phyloP scores from a whole-genome alignment of 2,888 invertebrate genomes.

The Mythimna albipuncta region DNA sequence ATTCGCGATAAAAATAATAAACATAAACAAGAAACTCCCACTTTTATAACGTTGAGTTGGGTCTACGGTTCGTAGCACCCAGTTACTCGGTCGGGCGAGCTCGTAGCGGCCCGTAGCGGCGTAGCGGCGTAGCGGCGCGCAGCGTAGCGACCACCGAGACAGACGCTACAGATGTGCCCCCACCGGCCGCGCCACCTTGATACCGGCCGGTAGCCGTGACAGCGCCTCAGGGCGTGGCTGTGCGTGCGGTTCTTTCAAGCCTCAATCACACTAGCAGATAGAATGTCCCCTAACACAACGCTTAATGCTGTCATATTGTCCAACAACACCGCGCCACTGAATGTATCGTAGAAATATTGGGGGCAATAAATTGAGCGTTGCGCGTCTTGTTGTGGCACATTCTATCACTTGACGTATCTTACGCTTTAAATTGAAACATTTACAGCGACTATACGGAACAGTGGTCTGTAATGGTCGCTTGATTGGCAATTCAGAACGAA shows the following conservation, averaged over 20 bases:
- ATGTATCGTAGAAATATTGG: too few species aligned
- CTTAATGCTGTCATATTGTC: too few species aligned
- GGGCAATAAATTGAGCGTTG: too few species aligned
- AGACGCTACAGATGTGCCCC: conserved; percentile 55
- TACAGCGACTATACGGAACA: background rate
- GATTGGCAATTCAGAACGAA: background rate
- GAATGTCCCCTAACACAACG: too few species aligned
- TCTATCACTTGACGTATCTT: too few species aligned
- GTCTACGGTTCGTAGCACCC: conserved; percentile 64
- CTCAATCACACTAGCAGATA: too few species aligned
- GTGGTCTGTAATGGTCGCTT: background rate
- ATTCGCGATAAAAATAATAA: conserved; percentile 59
- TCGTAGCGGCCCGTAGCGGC: conserved; percentile 62
- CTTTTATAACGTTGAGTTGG: conserved; percentile 36
- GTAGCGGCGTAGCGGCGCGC: conserved; percentile 36
- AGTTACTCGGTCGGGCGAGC: conserved; percentile 63
- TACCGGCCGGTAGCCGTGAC: background rate
- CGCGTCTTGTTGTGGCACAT: too few species aligned
- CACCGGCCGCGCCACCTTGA: background rate
- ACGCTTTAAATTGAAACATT: conserved; percentile 6
- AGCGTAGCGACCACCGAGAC: conserved; percentile 56
- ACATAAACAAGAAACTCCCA: conserved; percentile 50
- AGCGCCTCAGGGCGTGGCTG: background rate
- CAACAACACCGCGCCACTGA: too few species aligned
- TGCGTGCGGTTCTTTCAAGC: background rate